Conservation (phyloP, 2,113 vertebrate genomes). For the Mus musculus region DNA sequence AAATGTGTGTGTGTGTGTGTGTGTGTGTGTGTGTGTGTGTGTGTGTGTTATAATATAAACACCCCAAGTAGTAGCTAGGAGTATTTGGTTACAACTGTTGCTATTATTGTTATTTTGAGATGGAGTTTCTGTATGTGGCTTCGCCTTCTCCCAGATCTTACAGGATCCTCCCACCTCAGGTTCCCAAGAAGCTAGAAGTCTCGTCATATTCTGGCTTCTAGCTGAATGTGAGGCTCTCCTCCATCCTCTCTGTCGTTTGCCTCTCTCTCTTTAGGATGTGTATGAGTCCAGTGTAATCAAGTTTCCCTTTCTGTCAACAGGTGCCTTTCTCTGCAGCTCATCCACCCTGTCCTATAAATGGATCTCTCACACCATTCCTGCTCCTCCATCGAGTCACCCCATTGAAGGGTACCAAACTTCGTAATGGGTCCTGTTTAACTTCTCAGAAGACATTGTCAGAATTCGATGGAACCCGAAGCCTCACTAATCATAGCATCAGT, state of each 20-base stretch:
- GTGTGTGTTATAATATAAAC: neutral
- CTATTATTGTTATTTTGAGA: neutral
- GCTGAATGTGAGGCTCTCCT: neutral
- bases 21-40: neutral
- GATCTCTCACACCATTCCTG: neutral
- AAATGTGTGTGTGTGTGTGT: rapidly evolving
- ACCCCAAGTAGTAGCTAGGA: neutral
- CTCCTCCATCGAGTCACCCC: neutral
- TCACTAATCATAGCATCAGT: neutral
- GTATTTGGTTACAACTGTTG: neutral
- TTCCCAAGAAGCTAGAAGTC: neutral
- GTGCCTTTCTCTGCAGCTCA: neutral
- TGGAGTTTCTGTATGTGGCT: neutral
- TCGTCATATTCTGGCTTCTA: neutral
- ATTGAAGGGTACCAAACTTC: neutral
- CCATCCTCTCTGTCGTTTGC: neutral
- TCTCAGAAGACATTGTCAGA: neutral
- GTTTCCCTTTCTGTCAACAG: neutral
- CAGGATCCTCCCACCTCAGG: neutral
- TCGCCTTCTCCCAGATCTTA: neutral
- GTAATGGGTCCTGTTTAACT: neutral
- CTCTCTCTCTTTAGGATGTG: neutral
- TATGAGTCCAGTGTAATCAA: neutral
- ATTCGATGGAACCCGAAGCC: neutral
- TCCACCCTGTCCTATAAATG: neutral